Evolutionary conservation across 1,140 invertebrate genomes (phyloP).

Genomic region (Megalonaias nervosa): DNA sequence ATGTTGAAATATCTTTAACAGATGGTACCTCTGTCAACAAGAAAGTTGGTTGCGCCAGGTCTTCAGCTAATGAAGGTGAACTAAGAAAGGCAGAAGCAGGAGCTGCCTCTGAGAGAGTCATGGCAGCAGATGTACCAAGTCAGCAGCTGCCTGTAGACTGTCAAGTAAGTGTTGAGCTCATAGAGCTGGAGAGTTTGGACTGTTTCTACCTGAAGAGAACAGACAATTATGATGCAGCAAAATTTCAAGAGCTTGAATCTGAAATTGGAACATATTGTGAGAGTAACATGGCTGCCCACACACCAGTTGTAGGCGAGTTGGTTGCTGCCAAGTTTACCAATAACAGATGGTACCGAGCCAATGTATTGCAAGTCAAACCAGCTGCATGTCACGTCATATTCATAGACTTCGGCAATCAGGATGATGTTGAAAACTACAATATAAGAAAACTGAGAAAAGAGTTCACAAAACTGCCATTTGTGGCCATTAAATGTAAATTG

Average conservation of each 20-base stretch:
- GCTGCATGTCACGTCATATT: background rate
- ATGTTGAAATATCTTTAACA: slow-evolving; percentile 2
- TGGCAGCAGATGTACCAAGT: too few relatives aligned
- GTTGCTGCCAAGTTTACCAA: slow-evolving; percentile 14
- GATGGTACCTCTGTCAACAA: slow-evolving; percentile 25
- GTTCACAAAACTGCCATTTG: slow-evolving; percentile 3
- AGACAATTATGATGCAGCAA: slow-evolving; percentile 5
- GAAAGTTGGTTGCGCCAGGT: background rate
- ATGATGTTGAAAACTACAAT: slow-evolving; percentile 6
- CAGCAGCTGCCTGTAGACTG: background rate
- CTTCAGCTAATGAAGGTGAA: background rate
- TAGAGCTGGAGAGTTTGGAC: slow-evolving; percentile 11
- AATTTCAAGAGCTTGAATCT: slow-evolving; percentile 2
- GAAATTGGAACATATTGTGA: slow-evolving; percentile 2
- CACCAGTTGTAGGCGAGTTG: slow-evolving; percentile 11
- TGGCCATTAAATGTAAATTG: slow-evolving; percentile 14
- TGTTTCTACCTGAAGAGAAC: slow-evolving; percentile 14
- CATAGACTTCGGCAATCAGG: slow-evolving; percentile 25
- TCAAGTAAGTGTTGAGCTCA: background rate
- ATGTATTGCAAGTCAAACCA: background rate
- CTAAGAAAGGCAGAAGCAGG: background rate
- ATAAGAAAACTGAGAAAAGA: slow-evolving; percentile 13
- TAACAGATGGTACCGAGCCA: slow-evolving; percentile 25
- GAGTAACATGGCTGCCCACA: background rate
- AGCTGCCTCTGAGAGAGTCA: too few relatives aligned